Evolutionary conservation across 2,113 vertebrate genomes (phyloP).

Genomic region (Felis catus): DNA sequence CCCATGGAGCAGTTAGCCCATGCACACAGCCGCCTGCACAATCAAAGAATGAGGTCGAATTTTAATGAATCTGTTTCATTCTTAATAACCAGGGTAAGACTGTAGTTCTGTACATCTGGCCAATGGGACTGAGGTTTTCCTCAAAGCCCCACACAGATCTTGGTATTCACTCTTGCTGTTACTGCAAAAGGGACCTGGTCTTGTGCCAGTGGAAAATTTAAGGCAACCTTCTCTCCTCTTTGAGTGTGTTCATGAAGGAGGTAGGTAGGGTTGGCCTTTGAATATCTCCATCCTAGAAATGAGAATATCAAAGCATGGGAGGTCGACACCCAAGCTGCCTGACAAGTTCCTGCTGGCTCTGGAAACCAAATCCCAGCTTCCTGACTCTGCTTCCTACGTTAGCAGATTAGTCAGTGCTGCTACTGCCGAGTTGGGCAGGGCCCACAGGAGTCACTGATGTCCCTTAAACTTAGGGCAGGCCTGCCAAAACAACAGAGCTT

Average conservation of each 20-base stretch:
- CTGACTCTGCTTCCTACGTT: background rate
- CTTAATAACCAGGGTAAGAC: background rate
- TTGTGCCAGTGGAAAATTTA: background rate
- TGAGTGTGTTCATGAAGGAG: background rate
- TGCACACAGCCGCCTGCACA: background rate
- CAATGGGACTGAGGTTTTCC: background rate
- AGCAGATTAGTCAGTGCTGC: background rate
- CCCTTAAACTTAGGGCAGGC: background rate
- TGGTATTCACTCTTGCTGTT: background rate
- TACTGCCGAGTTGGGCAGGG: background rate
- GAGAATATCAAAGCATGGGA: background rate
- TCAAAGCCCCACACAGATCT: background rate
- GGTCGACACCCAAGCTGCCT: background rate
- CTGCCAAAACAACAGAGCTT: conserved; percentile 25
- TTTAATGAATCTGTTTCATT: background rate
- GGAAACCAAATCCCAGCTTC: background rate
- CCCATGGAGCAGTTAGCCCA: background rate
- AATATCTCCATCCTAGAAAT: background rate
- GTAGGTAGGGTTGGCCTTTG: background rate
- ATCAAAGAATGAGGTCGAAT: background rate
- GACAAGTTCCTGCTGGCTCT: background rate
- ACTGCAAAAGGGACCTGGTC: background rate
- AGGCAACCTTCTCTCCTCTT: background rate
- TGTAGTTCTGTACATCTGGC: conserved; percentile 7
- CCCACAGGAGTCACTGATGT: background rate